Evolutionary conservation across 2,888 invertebrate species (phyloP).

Genomic region (Reticulitermes lucifugus): DNA sequence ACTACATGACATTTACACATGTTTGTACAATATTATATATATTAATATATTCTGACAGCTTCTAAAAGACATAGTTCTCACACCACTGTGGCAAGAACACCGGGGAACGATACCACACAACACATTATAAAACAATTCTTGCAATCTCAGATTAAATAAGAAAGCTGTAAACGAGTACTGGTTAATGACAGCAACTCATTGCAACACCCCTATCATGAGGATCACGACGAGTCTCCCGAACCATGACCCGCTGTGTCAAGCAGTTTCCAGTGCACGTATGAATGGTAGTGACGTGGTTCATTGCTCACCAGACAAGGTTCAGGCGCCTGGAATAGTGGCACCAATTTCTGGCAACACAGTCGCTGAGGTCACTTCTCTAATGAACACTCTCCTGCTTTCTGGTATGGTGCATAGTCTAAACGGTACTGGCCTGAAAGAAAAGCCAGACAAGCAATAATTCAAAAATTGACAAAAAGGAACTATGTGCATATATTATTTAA

Average conservation of each 20-base stretch:
- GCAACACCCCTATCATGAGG: constrained; percentile 35
- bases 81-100: constrained; percentile 44
- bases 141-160: constrained; percentile 45
- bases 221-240: constrained; percentile 46
- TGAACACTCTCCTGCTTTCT: constrained; percentile 63
- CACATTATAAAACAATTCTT: constrained; percentile 43
- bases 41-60: constrained; percentile 47
- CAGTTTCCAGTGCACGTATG: constrained; percentile 51
- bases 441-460: background rate
- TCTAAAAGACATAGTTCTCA: constrained; percentile 43
- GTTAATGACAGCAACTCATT: constrained; percentile 16
- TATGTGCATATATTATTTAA: background rate
- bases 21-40: constrained; percentile 51
- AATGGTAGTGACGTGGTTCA: constrained; percentile 46
- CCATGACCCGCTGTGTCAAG: constrained; percentile 42
- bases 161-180: constrained; percentile 47
- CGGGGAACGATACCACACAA: constrained; percentile 39
- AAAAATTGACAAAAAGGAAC: background rate
- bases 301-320: constrained; percentile 45
- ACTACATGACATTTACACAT: constrained; percentile 47
- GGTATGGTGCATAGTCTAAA: constrained; percentile 63
- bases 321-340: constrained; percentile 45
- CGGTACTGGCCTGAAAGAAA: constrained; percentile 64
- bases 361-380: constrained; percentile 65
- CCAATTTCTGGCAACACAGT: constrained; percentile 43